Base-by-base conservation (phyloP, 2,113 vertebrate genomes). In the Pelvicachromis taeniatus region DNA sequence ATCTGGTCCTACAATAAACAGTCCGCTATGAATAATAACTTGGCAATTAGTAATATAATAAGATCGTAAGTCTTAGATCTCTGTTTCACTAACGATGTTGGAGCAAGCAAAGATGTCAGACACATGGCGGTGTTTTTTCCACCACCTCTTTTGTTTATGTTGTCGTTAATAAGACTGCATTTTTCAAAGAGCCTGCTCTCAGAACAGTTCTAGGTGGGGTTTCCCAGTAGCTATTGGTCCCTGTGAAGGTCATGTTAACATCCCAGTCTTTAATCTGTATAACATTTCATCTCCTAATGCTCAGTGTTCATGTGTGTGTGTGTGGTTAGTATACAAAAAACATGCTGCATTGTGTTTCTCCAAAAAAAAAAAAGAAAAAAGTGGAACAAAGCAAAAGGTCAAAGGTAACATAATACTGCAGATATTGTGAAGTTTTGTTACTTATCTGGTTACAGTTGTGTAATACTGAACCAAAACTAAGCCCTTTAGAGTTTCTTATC, bases 321-420 rank as follows among this genome's bases (percentile, higher is more conserved):
- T 14, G 29, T 77, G 26, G 38, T 50, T 85, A 50, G 85, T 78
- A 38, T 63, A 63, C 78, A 42, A 52, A 68, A 70, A 23, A 52
- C 17, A 5, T 4, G 17, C 2, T 10, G 5, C 33, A 79, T 85
- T 68, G 53, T 78, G 65, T 91, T 81, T 45, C 45, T 75, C 23
- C 26, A 26, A 26, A 26, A 26, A 31, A n/a, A n/a, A n/a, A 50
- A 31, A 26, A 50, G 50, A 75, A 29, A 45, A 75, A 73, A 48
- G 16, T 29, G 26, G 48, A 58, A 80, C 40, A 53, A 83, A 89
- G 85, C 83, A 48, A 68, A 83, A 38, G 58, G 80, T 84, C 52
- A 75, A 77, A 87, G 63, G 85, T 78, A 84, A 87, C 75, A 21
- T 23, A 53, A 91, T 70, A 61, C 17, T 31, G 48, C 77, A 38